Evolutionary conservation across 2,888 invertebrate species (phyloP).

Genomic region (Hypomecis punctinalis): DNA sequence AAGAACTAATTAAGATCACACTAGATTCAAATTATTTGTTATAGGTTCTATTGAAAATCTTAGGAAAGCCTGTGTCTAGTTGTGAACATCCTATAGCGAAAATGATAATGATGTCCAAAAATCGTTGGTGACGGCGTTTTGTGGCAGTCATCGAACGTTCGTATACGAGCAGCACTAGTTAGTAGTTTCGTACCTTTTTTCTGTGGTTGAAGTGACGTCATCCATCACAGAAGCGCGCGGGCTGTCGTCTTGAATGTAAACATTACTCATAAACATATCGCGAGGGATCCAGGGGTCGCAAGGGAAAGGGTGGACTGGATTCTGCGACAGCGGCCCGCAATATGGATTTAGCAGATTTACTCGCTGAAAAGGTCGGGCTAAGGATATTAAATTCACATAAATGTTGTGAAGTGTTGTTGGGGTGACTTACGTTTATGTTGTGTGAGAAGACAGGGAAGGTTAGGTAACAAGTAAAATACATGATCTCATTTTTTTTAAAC

Average conservation of each 20-base stretch:
- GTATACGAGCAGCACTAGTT: not conserved
- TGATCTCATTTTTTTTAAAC: no score
- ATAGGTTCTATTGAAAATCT: no score
- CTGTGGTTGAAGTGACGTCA: slow-evolving; percentile 15
- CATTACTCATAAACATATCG: slow-evolving; percentile 58
- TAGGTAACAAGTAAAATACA: not conserved
- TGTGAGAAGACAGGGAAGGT: not conserved
- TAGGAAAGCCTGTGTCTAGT: no score
- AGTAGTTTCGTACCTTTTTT: not conserved
- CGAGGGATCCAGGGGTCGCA: slow-evolving; percentile 25
- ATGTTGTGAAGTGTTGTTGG: slow-evolving; percentile 16
- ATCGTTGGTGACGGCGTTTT: no score
- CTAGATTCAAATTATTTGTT: no score
- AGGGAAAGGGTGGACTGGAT: slow-evolving; percentile 30
- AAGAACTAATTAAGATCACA: no score
- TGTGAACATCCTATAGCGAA: no score
- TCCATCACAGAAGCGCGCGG: slow-evolving; percentile 32
- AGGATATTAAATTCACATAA: slow-evolving; percentile 25
- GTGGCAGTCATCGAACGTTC: no score
- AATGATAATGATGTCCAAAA: no score
- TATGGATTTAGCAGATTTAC: slow-evolving; percentile 34
- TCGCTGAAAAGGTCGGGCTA: slow-evolving; percentile 19
- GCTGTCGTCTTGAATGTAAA: slow-evolving; percentile 45
- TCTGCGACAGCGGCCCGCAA: slow-evolving; percentile 12
- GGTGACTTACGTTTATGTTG: slow-evolving; percentile 1